Percentiles rank a stretch among this genome's conserved stretches.
Evolutionary conservation across 1,140 invertebrate genomes (phyloP).

Genomic region (Neocloeon triangulifer): DNA sequence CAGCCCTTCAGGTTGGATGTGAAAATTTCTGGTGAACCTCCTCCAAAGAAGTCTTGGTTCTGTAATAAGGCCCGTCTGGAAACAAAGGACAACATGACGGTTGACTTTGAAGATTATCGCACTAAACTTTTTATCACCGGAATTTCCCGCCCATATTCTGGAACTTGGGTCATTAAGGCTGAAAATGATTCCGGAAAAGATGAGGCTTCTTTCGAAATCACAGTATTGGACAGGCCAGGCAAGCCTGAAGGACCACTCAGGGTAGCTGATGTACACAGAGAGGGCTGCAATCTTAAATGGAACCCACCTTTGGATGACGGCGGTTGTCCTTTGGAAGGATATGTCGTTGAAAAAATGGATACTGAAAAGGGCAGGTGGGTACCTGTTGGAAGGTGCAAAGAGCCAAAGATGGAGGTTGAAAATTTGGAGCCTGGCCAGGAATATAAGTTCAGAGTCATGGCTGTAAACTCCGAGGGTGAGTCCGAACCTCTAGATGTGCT

Average conservation of each 20-base stretch:
- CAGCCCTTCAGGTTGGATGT: conserved; percentile 66
- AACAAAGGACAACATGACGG: conserved; percentile 36
- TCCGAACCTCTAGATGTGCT: conserved; percentile 79
- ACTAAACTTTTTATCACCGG: conserved; percentile 56
- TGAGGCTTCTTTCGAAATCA: conserved; percentile 70
- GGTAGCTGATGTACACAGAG: conserved; percentile 75
- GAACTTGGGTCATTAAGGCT: conserved; percentile 65
- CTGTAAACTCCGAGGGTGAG: conserved; percentile 87
- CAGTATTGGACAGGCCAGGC: conserved; percentile 67
- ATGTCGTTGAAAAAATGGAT: conserved; percentile 80
- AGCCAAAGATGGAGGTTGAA: conserved; percentile 61
- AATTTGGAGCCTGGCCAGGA: conserved; percentile 77
- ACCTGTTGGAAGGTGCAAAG: conserved; percentile 50
- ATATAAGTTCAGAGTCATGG: conserved; percentile 90
- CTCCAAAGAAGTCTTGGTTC: conserved; percentile 65
- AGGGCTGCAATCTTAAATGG: conserved; percentile 86
- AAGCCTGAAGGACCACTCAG: conserved; percentile 82
- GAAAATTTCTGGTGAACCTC: conserved; percentile 74
- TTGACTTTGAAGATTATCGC: conserved; percentile 67
- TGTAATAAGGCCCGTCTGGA: conserved; percentile 55
- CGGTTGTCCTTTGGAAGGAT: conserved; percentile 74
- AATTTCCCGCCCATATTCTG: conserved; percentile 57
- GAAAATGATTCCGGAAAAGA: conserved; percentile 81
- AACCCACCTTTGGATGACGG: conserved; percentile 81
- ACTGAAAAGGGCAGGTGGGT: conserved; percentile 65